phyloP scores from a whole-genome alignment of 2,888 invertebrate species.

The Dendrolimus pini region DNA sequence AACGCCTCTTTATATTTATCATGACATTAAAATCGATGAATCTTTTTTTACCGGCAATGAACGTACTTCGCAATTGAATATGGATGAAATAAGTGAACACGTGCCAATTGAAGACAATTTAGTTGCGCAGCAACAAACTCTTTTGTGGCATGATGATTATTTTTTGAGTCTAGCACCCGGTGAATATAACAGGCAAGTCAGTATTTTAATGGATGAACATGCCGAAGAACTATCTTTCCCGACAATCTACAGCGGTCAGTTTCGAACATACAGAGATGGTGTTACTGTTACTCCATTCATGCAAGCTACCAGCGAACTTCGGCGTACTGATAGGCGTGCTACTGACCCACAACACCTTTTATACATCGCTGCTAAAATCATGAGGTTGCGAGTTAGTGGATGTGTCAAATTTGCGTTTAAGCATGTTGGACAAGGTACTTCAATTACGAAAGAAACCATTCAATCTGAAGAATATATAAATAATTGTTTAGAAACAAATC shows the following conservation, averaged over 20 bases:
- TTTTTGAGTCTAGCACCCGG: slow-evolving; percentile 14
- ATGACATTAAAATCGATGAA: slow-evolving; percentile 20
- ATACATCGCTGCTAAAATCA: slow-evolving; percentile 15
- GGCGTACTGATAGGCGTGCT: slow-evolving; percentile 31
- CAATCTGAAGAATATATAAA: slow-evolving; percentile 29
- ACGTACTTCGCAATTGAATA: slow-evolving; percentile 12
- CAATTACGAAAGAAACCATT: slow-evolving; percentile 26
- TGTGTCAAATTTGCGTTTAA: slow-evolving; percentile 17
- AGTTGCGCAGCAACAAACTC: slow-evolving; percentile 18
- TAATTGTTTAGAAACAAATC: slow-evolving; percentile 29
- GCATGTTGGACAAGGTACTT: slow-evolving; percentile 23
- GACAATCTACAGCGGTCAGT: slow-evolving; percentile 27
- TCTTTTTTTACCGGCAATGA: slow-evolving; percentile 15
- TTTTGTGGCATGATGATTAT: slow-evolving; percentile 17
- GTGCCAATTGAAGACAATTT: slow-evolving; percentile 20
- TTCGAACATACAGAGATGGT: slow-evolving; percentile 23
- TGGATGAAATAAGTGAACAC: slow-evolving; percentile 21
- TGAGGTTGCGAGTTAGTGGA: slow-evolving; percentile 17
- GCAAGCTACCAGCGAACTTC: slow-evolving; percentile 22
- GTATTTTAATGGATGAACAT: slow-evolving; percentile 31
- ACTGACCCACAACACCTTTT: slow-evolving; percentile 26
- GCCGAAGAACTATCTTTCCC: slow-evolving; percentile 44
- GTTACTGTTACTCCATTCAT: slow-evolving; percentile 21
- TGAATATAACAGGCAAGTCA: slow-evolving; percentile 14
- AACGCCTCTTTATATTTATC: slow-evolving; percentile 20